Conservation (phyloP, 2,888 invertebrate genomes). For the Harpalus rubripes region DNA sequence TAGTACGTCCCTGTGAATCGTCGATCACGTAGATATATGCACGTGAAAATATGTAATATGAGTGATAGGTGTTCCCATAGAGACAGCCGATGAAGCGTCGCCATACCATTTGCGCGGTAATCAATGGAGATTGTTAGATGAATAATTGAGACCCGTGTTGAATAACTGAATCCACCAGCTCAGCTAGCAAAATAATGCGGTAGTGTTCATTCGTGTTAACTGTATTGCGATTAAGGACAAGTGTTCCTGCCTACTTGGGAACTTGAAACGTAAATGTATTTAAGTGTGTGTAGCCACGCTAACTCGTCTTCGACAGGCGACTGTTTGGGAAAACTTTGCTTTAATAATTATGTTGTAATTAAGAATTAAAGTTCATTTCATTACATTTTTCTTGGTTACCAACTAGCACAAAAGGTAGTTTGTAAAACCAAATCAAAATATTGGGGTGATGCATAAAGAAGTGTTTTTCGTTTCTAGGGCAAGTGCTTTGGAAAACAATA, state of each 20-base stretch:
- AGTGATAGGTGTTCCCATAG: constrained; percentile 58
- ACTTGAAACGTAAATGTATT: constrained; percentile 3
- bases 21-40: constrained; percentile 52
- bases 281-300: not conserved
- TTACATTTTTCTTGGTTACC: constrained; percentile 18
- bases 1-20: constrained; percentile 2
- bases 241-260: constrained; percentile 11
- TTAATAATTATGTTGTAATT: constrained; percentile 9
- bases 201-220: constrained; percentile 6
- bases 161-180: constrained; percentile 17
- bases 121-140: constrained; percentile 42
- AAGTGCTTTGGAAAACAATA: no score
- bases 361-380: not conserved
- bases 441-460: no score
- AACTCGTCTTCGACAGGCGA: constrained; percentile 1
- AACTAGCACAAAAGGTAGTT: not conserved
- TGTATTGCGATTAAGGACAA: constrained; percentile 38
- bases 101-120: constrained; percentile 32
- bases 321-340: constrained; percentile 1
- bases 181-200: not conserved
- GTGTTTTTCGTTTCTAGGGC: no score
- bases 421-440: not conserved
- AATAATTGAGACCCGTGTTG: constrained; percentile 26
- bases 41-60: constrained; percentile 64
- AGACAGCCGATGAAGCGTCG: constrained; percentile 30